Base-by-base conservation (phyloP, 2,797 vertebrate genomes). In the Gouania willdenowi region DNA sequence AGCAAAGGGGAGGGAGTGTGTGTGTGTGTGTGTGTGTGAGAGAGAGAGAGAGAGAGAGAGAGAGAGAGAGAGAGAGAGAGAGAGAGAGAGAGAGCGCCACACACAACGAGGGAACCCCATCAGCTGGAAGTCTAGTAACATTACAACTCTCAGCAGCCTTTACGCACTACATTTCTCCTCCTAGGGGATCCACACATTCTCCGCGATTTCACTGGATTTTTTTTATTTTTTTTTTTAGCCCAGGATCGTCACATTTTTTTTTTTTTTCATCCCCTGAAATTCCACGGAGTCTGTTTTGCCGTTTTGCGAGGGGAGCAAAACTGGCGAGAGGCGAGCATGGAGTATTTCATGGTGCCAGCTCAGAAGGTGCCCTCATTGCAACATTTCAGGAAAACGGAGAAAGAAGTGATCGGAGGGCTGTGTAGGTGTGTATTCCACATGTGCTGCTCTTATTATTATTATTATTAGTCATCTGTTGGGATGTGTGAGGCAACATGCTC, bases 311-410 rank as follows among this genome's bases (percentile, higher is more conserved):
- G 46, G 59, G 66, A 63, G 46, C 41, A 59, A 85, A 87, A 86
- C 84, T 87, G 87, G 79, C 71, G 86, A 88, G 80, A 81, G 83
- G 81, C 69, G 85, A 89, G 89, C 89, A 96, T 97, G 94, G 94
- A 95, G 92, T 96, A 95, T 90, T 97, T 96, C 90, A 92, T 97
- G 93, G 93, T 97, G 78, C 93, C 94, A 85, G 88, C 94, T 87
- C 93, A 94, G 89, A 97, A 97, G 93, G 92, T 94, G 88, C 89
- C 92, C 73, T 92, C 92, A 65, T 89, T 94, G 88, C 94, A 94
- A 89, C 93, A 95, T 87, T 97, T 96, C 87, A 93, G 94, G 82
- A 96, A 97, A 89, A 93, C 91, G 86, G 94, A 97, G 85, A 95
- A 97, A 88, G 94, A 96, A 88, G 94, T 97, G 68, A 97, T 97